Conservation (phyloP, 2,113 vertebrate genomes). For the Bubo blakistoni region DNA sequence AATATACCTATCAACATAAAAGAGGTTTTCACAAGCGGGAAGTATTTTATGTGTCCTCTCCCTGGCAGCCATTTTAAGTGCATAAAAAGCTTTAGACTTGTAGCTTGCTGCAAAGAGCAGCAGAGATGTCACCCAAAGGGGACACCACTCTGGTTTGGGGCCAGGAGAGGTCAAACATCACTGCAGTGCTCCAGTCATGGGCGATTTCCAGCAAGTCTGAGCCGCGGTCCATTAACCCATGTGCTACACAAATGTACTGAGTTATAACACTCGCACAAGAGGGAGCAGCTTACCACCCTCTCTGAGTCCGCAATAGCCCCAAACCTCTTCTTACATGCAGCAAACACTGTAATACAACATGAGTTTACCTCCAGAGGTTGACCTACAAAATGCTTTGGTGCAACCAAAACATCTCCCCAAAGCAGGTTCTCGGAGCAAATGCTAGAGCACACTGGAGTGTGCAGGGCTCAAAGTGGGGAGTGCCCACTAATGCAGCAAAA, state of each 20-base stretch:
- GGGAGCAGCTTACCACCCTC: background rate
- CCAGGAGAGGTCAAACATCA: background rate
- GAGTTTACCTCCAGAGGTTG: background rate
- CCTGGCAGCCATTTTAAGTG: conserved; percentile 6
- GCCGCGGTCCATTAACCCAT: background rate
- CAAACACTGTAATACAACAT: accelerated
- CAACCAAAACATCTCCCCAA: background rate
- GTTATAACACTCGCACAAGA: accelerated
- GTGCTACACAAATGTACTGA: accelerated
- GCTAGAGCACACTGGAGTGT: accelerated
- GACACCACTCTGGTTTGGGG: background rate
- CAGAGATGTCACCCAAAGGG: background rate
- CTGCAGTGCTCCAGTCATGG: accelerated
- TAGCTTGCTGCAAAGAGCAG: background rate
- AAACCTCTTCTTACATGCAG: background rate
- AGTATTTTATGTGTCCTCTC: background rate
- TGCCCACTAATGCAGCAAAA: background rate
- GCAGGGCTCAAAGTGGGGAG: accelerated
- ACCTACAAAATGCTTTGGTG: background rate
- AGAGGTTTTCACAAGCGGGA: background rate
- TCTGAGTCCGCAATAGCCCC: background rate
- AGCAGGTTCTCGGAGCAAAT: background rate
- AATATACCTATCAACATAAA: background rate
- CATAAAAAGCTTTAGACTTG: background rate
- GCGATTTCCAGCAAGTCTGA: background rate